A percentile compares a stretch with the other conserved stretches of the same genome.
Evolutionary conservation across 2,888 invertebrate species (phyloP).

Genomic region (Arge pagana): DNA sequence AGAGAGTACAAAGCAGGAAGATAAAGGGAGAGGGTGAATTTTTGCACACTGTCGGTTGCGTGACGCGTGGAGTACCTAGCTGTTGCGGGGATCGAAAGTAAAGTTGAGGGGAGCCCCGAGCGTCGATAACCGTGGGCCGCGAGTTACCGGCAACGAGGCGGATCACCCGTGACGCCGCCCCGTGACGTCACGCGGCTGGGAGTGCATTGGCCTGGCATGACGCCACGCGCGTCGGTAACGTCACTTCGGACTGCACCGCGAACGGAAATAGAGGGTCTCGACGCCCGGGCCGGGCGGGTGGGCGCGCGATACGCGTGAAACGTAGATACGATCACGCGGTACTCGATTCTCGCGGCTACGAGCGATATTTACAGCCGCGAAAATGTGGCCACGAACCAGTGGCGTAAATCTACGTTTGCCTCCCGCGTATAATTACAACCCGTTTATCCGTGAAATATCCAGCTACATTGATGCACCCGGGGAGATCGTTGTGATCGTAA

Average conservation of each 20-base stretch:
- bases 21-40: neutral
- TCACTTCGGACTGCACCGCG: neutral
- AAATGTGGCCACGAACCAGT: too few species aligned
- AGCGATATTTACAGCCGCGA: too few species aligned
- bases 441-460: too few species aligned
- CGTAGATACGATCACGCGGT: too few species aligned
- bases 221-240: slow-evolving; percentile 23
- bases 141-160: slow-evolving; percentile 30
- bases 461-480: too few species aligned
- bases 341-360: too few species aligned
- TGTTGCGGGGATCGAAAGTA: neutral
- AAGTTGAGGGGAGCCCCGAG: neutral
- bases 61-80: neutral
- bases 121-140: neutral
- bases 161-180: slow-evolving; percentile 36
- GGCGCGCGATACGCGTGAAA: slow-evolving; percentile 11
- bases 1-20: too few species aligned
- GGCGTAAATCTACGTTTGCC: too few species aligned
- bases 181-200: slow-evolving; percentile 31
- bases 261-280: slow-evolving; percentile 35
- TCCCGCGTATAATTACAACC: too few species aligned
- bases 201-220: neutral
- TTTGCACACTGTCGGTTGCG: too few species aligned
- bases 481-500: too few species aligned
- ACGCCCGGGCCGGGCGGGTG: slow-evolving; percentile 24